phyloP scores from a whole-genome alignment of 2,888 invertebrate genomes.

The Epinotia nisella region DNA sequence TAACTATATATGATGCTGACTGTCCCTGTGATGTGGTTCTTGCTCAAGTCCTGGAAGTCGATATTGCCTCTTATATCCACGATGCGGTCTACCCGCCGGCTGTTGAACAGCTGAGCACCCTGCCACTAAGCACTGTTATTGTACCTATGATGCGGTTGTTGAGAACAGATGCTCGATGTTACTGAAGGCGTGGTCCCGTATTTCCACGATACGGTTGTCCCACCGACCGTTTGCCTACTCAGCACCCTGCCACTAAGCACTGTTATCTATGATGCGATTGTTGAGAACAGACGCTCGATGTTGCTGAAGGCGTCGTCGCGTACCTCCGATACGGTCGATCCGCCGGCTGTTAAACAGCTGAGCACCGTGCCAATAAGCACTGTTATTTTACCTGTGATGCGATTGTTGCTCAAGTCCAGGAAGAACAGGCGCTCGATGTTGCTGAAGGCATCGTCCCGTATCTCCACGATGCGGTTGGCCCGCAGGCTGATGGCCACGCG shows the following conservation, averaged over 20 bases:
- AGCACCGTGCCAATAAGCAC: not conserved
- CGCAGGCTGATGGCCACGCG: constrained; percentile 81
- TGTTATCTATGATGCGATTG: constrained; percentile 81
- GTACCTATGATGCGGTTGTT: constrained; percentile 83
- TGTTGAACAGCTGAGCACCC: not conserved
- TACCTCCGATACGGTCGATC: constrained; percentile 55
- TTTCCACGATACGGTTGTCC: constrained; percentile 43
- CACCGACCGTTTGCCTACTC: not conserved
- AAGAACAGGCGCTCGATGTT: constrained; percentile 78
- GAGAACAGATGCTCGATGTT: constrained; percentile 79
- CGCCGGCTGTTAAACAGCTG: not conserved
- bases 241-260: not conserved
- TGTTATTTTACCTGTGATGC: constrained; percentile 74
- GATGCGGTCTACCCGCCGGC: not conserved
- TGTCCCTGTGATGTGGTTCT: constrained; percentile 83
- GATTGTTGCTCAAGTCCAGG: constrained; percentile 85
- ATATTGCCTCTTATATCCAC: constrained; percentile 73
- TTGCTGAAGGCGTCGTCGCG: constrained; percentile 81
- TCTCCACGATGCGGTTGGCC: constrained; percentile 79
- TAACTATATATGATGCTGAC: no score
- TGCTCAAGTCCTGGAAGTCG: constrained; percentile 83
- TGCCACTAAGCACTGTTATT: constrained; percentile 3
- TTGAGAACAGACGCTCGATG: constrained; percentile 78
- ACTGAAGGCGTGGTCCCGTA: constrained; percentile 81
- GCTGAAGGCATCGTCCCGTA: constrained; percentile 81